phyloP scores from a whole-genome alignment of 2,113 vertebrate genomes.

The Nycticorax nycticorax region DNA sequence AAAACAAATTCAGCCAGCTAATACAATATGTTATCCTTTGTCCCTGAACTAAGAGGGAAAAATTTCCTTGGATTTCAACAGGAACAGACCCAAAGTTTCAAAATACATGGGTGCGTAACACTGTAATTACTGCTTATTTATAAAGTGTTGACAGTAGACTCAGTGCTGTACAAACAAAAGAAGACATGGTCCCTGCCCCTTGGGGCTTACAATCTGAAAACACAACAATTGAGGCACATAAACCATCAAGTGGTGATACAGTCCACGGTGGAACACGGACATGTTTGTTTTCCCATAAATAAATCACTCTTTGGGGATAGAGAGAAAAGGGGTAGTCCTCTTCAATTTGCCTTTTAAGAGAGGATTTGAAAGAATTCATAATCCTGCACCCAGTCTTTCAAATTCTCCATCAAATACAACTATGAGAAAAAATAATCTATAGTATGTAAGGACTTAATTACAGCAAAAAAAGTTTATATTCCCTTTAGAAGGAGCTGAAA shows the following conservation, averaged over 20 bases:
- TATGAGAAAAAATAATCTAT: neutral
- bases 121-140: slow-evolving; percentile 62
- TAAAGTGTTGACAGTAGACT: slow-evolving; percentile 63
- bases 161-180: slow-evolving; percentile 56
- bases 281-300: slow-evolving; percentile 52
- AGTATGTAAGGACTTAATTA: neutral
- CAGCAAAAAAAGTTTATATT: neutral
- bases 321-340: neutral
- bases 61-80: slow-evolving; percentile 19
- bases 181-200: slow-evolving; percentile 56
- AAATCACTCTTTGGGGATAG: neutral
- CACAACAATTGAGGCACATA: slow-evolving; percentile 57
- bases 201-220: slow-evolving; percentile 61
- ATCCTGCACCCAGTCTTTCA: neutral
- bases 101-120: slow-evolving; percentile 37
- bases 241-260: slow-evolving; percentile 55
- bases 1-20: neutral
- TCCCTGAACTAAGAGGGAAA: slow-evolving; percentile 6
- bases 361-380: neutral
- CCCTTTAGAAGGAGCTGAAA: neutral
- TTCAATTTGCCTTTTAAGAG: neutral
- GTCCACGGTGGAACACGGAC: slow-evolving; percentile 17
- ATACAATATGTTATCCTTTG: neutral
- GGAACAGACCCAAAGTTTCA: slow-evolving; percentile 29
- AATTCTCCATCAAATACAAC: neutral